Base-by-base conservation (phyloP, 2,113 vertebrate species). In the Hippocampus zosterae region DNA sequence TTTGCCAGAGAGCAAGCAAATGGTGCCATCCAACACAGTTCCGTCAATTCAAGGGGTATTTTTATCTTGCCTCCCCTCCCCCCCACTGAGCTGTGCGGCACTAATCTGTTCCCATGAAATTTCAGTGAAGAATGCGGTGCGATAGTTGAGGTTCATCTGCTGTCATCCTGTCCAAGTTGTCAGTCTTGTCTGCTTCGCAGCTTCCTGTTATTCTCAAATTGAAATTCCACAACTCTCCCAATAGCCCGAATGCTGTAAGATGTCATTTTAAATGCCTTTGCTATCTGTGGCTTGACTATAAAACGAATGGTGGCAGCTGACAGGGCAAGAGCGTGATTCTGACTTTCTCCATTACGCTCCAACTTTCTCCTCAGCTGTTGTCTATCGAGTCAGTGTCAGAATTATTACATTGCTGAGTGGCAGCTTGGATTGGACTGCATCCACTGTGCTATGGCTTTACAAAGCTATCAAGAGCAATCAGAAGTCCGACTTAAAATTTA, bases 51-150 rank as follows among this genome's bases (percentile, higher is more conserved):
- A 9, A 1, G 65, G 81, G 82, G 70, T 88, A 90, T 90, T 88
- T 88, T 80, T 88, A 87, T 87, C 79, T 86, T 62, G 70, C 59
- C 79, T 77, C 56, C 78, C 59, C 79, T 78, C 60, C 78, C 63
- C 82, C 73, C 74, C 61, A 78, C 81, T 69, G 79, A 70, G 80
- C 71, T 78, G 78, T 64, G 57, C 64, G 21, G 69, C 77, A 84
- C 81, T 84, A 80, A 85, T 85, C 78, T 76, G 76, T 78, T 88
- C 81, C 76, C 72, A 80, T 84, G 76, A 88, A 88, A 79, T 77
- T 76, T 73, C 81, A 73, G 55, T 70, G 75, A 76, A 75, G 75
- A 83, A 84, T 87, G 81, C 71, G 53, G 75, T 59, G 53, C 74
- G 71, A 80, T 81, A 57, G 62, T 73, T 73, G 71, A 78, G 84